Base-by-base conservation (phyloP, 1,140 invertebrate species). In the Drosophila subpulchrella region DNA sequence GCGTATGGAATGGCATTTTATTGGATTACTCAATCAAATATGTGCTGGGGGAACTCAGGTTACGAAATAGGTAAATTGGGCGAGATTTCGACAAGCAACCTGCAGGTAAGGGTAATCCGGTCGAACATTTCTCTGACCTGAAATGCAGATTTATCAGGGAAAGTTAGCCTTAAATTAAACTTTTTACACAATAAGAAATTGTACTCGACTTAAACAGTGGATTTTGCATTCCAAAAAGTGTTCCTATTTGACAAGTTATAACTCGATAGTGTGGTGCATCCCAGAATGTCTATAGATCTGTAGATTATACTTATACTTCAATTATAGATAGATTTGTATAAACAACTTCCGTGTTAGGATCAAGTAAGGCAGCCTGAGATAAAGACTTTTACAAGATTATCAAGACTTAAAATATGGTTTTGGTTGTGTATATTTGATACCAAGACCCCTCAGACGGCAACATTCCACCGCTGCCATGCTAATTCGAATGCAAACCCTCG, bases 21-120 rank as follows among this genome's bases (percentile, higher is more conserved):
- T 71, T 32, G 67, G 65, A 48, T 71, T 58, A 71, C 65, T 71
- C 53, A 71, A 71, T 71, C 66, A 46, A 67, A 48, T 68, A 46
- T 67, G 65, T 58, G 53, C 27, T 11, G 15, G 24, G 11, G 24
- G 4, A 39, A 13, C 13, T 24, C 51, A 36, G 67, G 44, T 70
- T 57, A 58, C 42, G 42, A 36, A n/a, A 70, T 67, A 67, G 50
- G 13, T 48, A 34, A 68, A 27, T 32, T 12, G 6, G 34, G 24
- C 6, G 41, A 15, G 32, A 51, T 27, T 48, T 51, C 12, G 13
- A 47, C 41, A 47, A 13, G 1, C 48, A 50, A 32, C 13, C 10
- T 50, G 32, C 10, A 51, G 24, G 12, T 48, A 27, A 13, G 27
- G 27, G n/a, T 32, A 50, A 32, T 15, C n/a, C 7, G 41, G 15